Conservation (phyloP, 64 coral and sea anemone genomes). For the Montipora foliosa region DNA sequence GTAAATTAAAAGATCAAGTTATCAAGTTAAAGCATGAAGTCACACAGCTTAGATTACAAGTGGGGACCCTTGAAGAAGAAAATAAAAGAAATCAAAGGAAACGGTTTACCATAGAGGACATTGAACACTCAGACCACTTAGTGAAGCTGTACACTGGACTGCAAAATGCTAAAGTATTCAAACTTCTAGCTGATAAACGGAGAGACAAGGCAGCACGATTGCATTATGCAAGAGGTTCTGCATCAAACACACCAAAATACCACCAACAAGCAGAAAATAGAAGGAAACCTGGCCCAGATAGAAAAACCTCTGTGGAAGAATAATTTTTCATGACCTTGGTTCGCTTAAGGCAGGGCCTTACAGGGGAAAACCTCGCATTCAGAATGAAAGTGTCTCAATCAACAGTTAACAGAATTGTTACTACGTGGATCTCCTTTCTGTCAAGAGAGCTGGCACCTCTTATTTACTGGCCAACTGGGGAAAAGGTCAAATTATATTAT, state of each 20-base stretch:
- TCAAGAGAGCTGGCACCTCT: constrained; percentile 31
- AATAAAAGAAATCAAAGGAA: constrained; percentile 16
- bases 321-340: constrained; percentile 35
- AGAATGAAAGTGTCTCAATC: constrained; percentile 49
- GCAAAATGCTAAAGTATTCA: constrained; percentile 34
- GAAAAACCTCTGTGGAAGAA: neutral
- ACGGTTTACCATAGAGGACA: constrained; percentile 26
- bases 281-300: constrained; percentile 23
- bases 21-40: neutral
- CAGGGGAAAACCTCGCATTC: constrained; percentile 57
- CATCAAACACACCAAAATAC: constrained; percentile 13
- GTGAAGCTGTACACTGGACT: constrained; percentile 21
- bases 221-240: constrained; percentile 16
- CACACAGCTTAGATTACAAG: neutral
- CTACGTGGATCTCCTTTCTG: constrained; percentile 40
- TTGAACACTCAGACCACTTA: constrained; percentile 24
- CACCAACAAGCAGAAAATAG: neutral
- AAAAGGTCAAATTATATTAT: constrained; percentile 18
- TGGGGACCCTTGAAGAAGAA: neutral
- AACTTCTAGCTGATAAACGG: constrained; percentile 33
- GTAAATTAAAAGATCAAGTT: neutral
- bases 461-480: constrained; percentile 21
- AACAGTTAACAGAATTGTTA: constrained; percentile 43
- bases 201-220: constrained; percentile 27
- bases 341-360: constrained; percentile 28